Base-by-base conservation (phyloP, 23 tunicate species). In the Ciona savignyi region DNA sequence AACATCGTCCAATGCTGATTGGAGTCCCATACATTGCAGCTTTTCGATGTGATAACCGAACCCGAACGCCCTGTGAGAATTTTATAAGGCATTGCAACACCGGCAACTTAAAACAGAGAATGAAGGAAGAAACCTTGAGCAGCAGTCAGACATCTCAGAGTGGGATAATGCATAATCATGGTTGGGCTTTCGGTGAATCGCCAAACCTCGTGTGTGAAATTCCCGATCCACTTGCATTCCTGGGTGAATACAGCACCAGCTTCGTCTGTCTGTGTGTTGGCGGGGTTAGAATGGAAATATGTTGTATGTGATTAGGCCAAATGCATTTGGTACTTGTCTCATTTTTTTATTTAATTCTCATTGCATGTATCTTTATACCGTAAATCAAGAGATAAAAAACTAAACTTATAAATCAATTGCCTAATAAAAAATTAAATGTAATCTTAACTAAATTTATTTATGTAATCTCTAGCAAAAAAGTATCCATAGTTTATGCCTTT, bases 161-260 rank as follows among this genome's bases (percentile, higher is more conserved):
- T 71, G 23, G 64, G 66, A 51, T 31, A 24, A 42, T 88, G 78
- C 72, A 78, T 67, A 23, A 88, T 66, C 81, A 88, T 71, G 1
- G 87, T 81, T 2, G 96, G 84, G 35, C 83, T 74, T 0, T 73
- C 74, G 22, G 87, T 82, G 49, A 88, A 88, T 21, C 86, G 65
- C 96, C 96, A 88, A 4, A 88, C 80, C 62, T 82, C 87, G 68
- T 77, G 76, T 2, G 60, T 2, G 25, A 19, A 22, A 72, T 60
- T 30, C 22, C 86, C 87, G 6, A 34, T 23, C 24, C 4, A n/a
- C 25, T 48, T 62, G 63, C 96, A 88, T 2, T 66, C 27, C 66
- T 73, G 23, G 20, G 60, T 24, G 60, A 65, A 72, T 20, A 88
- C 79, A 73, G 32, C 76, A 3, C 94, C 94, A 2, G 51, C n/a